Conservation (phyloP, 2,113 vertebrate species). For the Thamnophis sirtalis region DNA sequence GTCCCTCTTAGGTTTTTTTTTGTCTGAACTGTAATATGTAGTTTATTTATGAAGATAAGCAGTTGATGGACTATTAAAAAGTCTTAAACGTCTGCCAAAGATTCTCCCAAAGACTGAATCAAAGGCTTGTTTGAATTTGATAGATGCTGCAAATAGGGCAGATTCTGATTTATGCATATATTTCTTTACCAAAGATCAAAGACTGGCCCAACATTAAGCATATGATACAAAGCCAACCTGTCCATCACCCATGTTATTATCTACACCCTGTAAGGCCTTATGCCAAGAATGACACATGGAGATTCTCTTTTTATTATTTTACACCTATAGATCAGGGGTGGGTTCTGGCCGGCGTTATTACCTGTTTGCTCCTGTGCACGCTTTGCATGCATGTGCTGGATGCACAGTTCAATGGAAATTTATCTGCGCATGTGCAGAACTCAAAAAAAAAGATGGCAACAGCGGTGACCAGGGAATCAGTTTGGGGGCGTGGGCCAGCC, state of each 20-base stretch:
- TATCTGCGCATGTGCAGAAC: no score
- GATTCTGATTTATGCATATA: background rate
- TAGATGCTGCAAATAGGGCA: background rate
- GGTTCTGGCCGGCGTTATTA: no score
- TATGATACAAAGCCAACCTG: background rate
- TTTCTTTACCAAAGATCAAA: background rate
- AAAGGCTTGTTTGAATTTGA: background rate
- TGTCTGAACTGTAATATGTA: background rate
- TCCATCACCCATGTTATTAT: background rate
- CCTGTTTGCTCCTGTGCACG: no score
- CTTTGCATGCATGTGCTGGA: no score
- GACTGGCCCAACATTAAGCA: background rate
- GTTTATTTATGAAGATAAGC: background rate
- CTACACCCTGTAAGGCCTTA: background rate
- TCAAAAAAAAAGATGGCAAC: no score
- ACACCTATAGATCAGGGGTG: background rate
- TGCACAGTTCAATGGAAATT: no score
- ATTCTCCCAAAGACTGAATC: background rate
- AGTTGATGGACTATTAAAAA: background rate
- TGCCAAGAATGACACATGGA: background rate
- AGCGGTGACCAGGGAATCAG: no score
- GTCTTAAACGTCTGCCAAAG: background rate
- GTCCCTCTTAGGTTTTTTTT: background rate
- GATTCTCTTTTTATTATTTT: background rate
- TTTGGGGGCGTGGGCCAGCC: no score